These are phyloP conservation scores for Ruditapes philippinarum DNA, from an alignment of 1,140 invertebrate genomes.

Conservation along the genomic window DNA sequence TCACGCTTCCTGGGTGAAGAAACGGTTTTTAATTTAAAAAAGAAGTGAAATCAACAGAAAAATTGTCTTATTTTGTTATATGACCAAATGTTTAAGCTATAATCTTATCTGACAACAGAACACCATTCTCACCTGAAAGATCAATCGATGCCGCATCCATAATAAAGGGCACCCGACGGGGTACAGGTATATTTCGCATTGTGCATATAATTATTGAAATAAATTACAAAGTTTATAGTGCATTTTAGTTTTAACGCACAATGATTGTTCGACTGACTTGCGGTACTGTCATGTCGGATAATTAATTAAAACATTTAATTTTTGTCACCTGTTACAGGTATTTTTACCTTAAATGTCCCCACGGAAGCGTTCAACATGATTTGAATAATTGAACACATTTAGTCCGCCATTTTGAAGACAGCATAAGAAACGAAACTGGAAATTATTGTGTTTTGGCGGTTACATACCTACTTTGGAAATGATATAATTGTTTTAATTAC, in stretches of 20 bases:
- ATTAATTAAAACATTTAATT: background rate
- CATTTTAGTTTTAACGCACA: too few relatives aligned
- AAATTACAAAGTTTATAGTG: background rate
- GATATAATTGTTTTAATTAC: constrained; percentile 19
- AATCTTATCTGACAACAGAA: background rate
- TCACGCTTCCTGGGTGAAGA: constrained; percentile 13
- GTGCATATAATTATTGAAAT: background rate
- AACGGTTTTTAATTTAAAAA: background rate
- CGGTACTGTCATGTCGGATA: too few relatives aligned
- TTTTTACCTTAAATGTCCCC: background rate
- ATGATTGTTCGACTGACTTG: background rate
- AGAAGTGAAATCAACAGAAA: background rate
- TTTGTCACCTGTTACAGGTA: constrained; percentile 51
- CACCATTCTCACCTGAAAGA: constrained; percentile 29
- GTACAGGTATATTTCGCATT: constrained; percentile 8
- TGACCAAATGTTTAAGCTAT: background rate
- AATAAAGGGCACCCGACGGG: constrained; percentile 28
- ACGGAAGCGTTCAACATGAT: constrained; percentile 51
- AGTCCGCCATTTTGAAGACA: constrained; percentile 60
- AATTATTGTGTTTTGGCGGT: background rate
- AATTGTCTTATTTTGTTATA: background rate
- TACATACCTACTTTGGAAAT: background rate
- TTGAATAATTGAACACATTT: constrained; percentile 64
- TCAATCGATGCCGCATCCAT: constrained; percentile 28
- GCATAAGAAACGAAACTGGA: constrained; percentile 47